A percentile compares a stretch with the other conserved stretches of the same genome.
These are phyloP conservation scores for Eremobia ochroleuca DNA, from an alignment of 2,888 invertebrate species.

Conservation along the genomic window DNA sequence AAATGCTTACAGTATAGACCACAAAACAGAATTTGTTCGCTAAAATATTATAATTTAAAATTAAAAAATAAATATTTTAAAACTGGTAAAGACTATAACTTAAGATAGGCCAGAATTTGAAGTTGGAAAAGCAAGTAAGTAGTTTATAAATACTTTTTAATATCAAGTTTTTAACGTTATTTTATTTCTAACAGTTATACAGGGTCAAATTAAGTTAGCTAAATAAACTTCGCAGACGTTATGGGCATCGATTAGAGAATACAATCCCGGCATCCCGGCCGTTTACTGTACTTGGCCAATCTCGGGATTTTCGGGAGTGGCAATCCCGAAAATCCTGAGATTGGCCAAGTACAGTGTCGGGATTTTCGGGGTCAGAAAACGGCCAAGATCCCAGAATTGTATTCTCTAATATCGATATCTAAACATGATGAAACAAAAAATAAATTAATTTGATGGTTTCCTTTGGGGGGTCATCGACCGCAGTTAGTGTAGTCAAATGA, in stretches of 20 bases:
- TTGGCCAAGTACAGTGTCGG: no score
- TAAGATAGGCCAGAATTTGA: not conserved
- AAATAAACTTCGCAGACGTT: not conserved
- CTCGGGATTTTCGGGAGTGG: no score
- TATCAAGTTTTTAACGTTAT: conserved; percentile 28
- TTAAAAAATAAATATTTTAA: conserved; percentile 50
- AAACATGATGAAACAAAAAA: not conserved
- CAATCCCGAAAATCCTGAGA: no score
- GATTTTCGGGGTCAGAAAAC: no score
- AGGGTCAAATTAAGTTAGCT: not conserved
- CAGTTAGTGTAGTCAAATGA: no score
- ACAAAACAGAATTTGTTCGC: conserved; percentile 50
- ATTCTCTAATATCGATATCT: no score
- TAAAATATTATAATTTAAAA: conserved; percentile 29
- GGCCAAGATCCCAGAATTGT: no score
- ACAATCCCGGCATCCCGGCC: no score
- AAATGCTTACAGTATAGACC: conserved; percentile 57
- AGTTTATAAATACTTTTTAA: conserved; percentile 13
- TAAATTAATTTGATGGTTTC: no score
- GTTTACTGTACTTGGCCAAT: no score
- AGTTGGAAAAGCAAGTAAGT: conserved; percentile 3
- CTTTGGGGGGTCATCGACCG: no score
- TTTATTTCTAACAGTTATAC: conserved; percentile 35
- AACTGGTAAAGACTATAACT: conserved; percentile 15
- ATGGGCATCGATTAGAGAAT: no score